phyloP scores from a whole-genome alignment of 1,140 invertebrate genomes.

The Caenorhabditis brenneri region DNA sequence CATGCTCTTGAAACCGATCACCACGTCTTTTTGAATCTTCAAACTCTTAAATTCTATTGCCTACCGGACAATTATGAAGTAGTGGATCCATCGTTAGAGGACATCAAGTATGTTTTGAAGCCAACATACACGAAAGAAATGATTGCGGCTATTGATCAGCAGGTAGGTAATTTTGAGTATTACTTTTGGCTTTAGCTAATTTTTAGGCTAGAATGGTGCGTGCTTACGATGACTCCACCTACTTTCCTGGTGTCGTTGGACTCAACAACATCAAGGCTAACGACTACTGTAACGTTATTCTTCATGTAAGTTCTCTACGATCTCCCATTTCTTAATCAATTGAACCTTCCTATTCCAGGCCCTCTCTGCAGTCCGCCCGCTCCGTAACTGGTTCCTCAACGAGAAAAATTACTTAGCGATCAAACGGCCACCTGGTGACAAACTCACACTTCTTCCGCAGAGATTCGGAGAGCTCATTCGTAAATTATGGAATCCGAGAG shows the following conservation, averaged over 20 bases:
- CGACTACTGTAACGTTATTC: conserved; percentile 97
- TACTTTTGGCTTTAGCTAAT: too few relatives aligned
- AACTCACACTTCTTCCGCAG: conserved; percentile 83
- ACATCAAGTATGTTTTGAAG: conserved; percentile 98
- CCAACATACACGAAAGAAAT: conserved; percentile 84
- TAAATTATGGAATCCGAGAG: conserved; percentile 98
- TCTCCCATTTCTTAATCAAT: too few relatives aligned
- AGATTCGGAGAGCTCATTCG: conserved; percentile 94
- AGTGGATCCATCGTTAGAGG: conserved; percentile 96
- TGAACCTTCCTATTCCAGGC: conserved; percentile 77
- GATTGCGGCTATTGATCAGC: conserved; percentile 37
- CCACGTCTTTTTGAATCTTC: conserved; percentile 96
- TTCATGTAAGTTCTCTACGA: conserved; percentile 78
- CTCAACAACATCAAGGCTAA: conserved; percentile 99
- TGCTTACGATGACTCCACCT: conserved; percentile 94
- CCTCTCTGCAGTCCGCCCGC: conserved; percentile 88
- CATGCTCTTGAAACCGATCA: conserved; percentile 96
- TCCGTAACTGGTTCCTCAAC: conserved; percentile 91
- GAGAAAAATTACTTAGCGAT: conserved; percentile 89
- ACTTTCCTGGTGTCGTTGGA: conserved; percentile 84
- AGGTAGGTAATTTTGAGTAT: too few relatives aligned
- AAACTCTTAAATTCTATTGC: conserved; percentile 97
- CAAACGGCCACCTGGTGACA: conserved; percentile 89
- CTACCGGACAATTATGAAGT: conserved; percentile 99
- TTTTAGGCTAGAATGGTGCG: conserved; percentile 79